Base-by-base conservation (phyloP, 2,888 invertebrate species). In the Marronus borbonicus region DNA sequence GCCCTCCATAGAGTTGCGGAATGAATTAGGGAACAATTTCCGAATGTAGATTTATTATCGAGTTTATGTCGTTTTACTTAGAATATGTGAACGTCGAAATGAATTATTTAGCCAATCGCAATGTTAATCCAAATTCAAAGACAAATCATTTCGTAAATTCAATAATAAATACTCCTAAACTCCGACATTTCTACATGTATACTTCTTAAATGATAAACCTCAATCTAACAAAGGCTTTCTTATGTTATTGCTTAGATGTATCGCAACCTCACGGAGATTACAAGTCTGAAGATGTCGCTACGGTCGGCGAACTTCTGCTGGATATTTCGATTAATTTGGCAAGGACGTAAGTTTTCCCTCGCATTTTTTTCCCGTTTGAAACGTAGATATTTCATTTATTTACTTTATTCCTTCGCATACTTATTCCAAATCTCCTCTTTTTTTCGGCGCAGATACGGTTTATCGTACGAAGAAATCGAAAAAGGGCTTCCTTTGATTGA, bases 401-500 rank as follows among this genome's bases (percentile, higher is more conserved):
- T 44, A 12, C 10, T 12, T 44, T 44, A 8, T 44, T 44, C 12
- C 44, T 12, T 44, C 31, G 14, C 14, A 62, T 64, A 20, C 20
- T 17, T 20, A 55, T 14, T 17, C n/a, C 17, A 55, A 17, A 12
- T n/a, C n/a, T n/a, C 1, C 5, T 20, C n/a, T 14, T 62, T 31
- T 14, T 28, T 31, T 31, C 10, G 10, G 5, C 12, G 85, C 87
- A 97, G 97, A 77, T 97, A 96, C 86, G 95, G 96, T 7, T 89
- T 97, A 50, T 93, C 93, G 0, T 94, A 94, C 84, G 95, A 97
- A 86, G 96, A 97, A 86, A 94, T 97, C 76, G 96, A 97, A 88
- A 95, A 96, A 86, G 95, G 94, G 65, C 89, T 97, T 28, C 97
- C 97, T 0, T 90, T 95, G 81, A 95, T 97, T 85, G 97, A 97